Evolutionary conservation across 2,888 invertebrate species (phyloP).

Genomic region (Drosophila hamatofila): DNA sequence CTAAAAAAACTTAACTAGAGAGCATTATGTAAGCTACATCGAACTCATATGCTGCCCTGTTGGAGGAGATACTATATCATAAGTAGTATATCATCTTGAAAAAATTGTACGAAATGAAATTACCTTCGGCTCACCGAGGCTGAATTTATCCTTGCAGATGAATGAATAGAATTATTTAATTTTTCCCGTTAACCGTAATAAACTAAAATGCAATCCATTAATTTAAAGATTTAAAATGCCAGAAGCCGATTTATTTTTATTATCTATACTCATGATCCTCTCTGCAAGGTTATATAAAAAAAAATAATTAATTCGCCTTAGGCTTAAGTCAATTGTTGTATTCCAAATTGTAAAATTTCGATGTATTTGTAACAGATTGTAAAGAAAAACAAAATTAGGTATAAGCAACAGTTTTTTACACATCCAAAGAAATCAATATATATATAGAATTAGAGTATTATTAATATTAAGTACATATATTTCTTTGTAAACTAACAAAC

Average conservation of each 20-base stretch:
- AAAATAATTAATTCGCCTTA: conserved; percentile 18
- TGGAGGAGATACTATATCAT: conserved; percentile 2
- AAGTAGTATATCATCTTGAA: conserved; percentile 10
- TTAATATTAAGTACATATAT: conserved; percentile 48
- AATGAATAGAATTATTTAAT: neutral
- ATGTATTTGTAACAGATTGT: conserved; percentile 28
- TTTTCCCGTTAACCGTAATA: neutral
- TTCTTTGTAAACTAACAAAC: conserved; percentile 52
- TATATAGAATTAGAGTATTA: conserved; percentile 16
- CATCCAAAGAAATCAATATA: conserved; percentile 33
- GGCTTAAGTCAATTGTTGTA: conserved; percentile 38
- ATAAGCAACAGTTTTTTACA: conserved; percentile 31
- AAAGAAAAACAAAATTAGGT: conserved; percentile 10
- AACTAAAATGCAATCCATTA: neutral
- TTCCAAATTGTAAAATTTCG: conserved; percentile 33
- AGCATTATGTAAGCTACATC: conserved; percentile 15
- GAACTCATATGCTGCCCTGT: neutral
- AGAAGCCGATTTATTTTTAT: neutral
- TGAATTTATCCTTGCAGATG: conserved; percentile 11
- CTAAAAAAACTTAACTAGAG: neutral
- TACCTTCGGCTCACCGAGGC: conserved; percentile 9
- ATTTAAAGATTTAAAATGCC: too few relatives aligned
- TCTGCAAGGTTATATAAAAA: conserved; percentile 27
- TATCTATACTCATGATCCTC: neutral
- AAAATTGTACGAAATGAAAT: conserved; percentile 10